Evolutionary conservation across 2,888 invertebrate genomes (phyloP), one percentile per base, ranked within the genome.

Genomic region (Aspidiotus rigidus): DNA sequence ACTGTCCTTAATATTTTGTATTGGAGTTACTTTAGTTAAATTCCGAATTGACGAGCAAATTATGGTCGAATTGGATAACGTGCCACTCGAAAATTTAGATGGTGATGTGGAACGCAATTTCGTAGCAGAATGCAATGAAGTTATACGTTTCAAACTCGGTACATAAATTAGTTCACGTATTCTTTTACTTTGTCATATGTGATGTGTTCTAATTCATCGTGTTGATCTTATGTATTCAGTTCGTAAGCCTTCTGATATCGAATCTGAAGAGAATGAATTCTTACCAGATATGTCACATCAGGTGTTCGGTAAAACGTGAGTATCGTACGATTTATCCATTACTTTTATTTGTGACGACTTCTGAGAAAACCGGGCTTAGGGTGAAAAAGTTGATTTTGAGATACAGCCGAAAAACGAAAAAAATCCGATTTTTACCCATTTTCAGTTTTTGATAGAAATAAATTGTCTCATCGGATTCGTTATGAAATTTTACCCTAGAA

Each of bases 241-340:
- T 63, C 83, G 87, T 64, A 79, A 79, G 71, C 78, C 80, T 28
- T 78, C 83, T 53, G 90, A 90, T 77, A 77, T 90, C 49, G 83
- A 86, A 71, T 82, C 88, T 78, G 84, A 86, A 44, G 79, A 81
- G 1, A 78, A 80, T 9, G 80, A 81, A 49, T 93, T 93, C 76
- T 81, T 84, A 53, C 93, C 94, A 0, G 86, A 87, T 69, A 93
- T 94, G 89, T 89, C 92, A 64, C 93, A 96, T 81, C 95, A 96
- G 79, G 86, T 95, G 70, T 95, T 93, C 78, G 93, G 93, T 7
- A 89, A 91, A 74, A 86, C 85, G 83, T 83, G 76, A 74, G 77
- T 55, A 17, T 11, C 6, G 8, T 59, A 42, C 28, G 2, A 28
- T 28, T 1, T 5, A 28, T 28, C 28, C 28, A 5, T 28, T 28